Evolutionary conservation across 2,888 invertebrate species (phyloP).

Genomic region (Lathronympha strigana): DNA sequence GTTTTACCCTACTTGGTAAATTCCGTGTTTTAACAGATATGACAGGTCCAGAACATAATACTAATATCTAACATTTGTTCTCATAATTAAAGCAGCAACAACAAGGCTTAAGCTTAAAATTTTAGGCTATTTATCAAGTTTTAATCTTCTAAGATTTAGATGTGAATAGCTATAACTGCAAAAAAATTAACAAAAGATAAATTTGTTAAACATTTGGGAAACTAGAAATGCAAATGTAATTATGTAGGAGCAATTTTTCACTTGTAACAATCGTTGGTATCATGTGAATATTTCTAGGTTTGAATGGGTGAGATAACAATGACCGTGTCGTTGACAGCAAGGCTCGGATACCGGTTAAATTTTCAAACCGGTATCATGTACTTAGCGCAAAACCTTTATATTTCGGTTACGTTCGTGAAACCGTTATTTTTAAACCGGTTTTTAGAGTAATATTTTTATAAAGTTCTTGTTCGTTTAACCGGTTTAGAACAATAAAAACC

Average conservation of each 20-base stretch:
- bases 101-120: constrained; percentile 26
- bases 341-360: no score
- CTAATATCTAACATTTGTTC: not conserved
- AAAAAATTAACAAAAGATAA: constrained; percentile 33
- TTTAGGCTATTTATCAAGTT: constrained; percentile 23
- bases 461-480: no score
- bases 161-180: constrained; percentile 16
- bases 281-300: constrained; percentile 31
- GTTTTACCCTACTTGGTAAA: not conserved
- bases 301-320: constrained; percentile 37
- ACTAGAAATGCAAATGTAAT: constrained; percentile 40
- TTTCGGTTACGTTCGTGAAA: no score
- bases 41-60: not conserved
- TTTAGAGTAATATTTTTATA: no score
- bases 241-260: constrained; percentile 29
- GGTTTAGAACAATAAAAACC: no score
- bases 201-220: constrained; percentile 40
- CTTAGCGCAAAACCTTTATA: no score
- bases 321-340: constrained; percentile 28
- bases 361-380: no score
- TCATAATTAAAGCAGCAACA: constrained; percentile 30
- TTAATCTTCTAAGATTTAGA: constrained; percentile 36
- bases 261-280: constrained; percentile 21
- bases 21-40: not conserved
- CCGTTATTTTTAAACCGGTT: no score